These are phyloP conservation scores for Solen grandis DNA, from an alignment of 1,140 invertebrate species.

Conservation along the genomic window DNA sequence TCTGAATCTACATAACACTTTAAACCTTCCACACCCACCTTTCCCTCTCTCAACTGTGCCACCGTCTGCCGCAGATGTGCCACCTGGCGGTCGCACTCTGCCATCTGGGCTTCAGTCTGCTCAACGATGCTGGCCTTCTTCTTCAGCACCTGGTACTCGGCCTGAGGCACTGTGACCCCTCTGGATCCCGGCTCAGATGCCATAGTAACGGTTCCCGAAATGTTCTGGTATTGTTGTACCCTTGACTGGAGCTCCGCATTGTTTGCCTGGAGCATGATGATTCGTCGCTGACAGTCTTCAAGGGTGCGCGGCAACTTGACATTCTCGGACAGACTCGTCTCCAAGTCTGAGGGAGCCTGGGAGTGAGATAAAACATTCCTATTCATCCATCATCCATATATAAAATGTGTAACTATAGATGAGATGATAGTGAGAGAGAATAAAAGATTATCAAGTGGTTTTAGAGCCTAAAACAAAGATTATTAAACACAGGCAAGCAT, in stretches of 20 bases:
- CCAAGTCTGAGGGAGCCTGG: conserved; percentile 53
- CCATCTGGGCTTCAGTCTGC: conserved; percentile 63
- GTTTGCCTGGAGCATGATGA: conserved; percentile 68
- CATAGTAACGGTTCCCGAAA: conserved; percentile 51
- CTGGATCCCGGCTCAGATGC: conserved; percentile 33
- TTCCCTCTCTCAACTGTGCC: conserved; percentile 68
- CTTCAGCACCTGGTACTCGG: conserved; percentile 65
- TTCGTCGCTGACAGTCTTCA: conserved; percentile 73
- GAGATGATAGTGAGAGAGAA: too few species aligned
- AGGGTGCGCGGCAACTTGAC: conserved; percentile 70
- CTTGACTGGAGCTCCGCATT: conserved; percentile 64
- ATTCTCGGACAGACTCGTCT: conserved; percentile 36
- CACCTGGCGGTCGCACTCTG: conserved; percentile 61
- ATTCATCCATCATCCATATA: too few species aligned
- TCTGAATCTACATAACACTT: neutral
- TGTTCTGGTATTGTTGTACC: conserved; percentile 39
- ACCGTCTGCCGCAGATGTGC: conserved; percentile 64
- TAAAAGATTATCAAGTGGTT: too few species aligned
- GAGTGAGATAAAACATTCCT: neutral
- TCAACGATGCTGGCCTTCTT: conserved; percentile 68
- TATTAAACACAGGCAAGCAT: too few species aligned
- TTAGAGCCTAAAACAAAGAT: too few species aligned
- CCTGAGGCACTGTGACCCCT: conserved; percentile 53
- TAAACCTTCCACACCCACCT: conserved; percentile 64
- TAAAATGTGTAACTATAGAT: too few species aligned